These are phyloP conservation scores for Spodoptera litura DNA, from an alignment of 1,140 invertebrate genomes.

Conservation along the genomic window DNA sequence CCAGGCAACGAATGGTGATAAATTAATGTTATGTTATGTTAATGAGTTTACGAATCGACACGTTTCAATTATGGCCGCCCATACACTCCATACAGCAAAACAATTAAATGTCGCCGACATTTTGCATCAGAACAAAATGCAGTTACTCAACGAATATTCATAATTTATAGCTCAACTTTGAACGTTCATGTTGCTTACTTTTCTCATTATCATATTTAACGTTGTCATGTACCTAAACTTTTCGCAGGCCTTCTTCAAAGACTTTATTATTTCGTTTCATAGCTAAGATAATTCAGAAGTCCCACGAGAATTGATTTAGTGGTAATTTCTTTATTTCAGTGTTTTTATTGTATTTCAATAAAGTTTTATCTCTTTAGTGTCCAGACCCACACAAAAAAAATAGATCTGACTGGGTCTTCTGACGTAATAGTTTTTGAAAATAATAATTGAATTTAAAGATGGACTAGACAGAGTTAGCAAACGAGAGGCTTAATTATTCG, in stretches of 20 bases:
- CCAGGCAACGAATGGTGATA: background rate
- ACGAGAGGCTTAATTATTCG: no score
- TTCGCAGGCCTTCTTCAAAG: conserved; percentile 19
- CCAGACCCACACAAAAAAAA: no score
- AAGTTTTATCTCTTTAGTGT: no score
- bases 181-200: conserved; percentile 59
- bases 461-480: no score
- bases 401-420: no score
- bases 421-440: no score
- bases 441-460: no score
- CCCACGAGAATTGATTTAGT: background rate
- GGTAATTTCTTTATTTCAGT: background rate
- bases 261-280: conserved; percentile 56
- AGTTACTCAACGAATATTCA: conserved; percentile 51
- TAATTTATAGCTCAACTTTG: conserved; percentile 58
- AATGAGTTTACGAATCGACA: conserved; percentile 3
- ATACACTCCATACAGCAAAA: background rate
- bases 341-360: no score
- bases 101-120: conserved; percentile 11
- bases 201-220: conserved; percentile 63
- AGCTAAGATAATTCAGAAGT: background rate
- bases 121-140: conserved; percentile 42
- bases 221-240: conserved; percentile 50
- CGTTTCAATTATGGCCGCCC: conserved; percentile 12
- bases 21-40: no score